Evolutionary conservation across 2,888 invertebrate genomes (phyloP).

Genomic region (Mayetiola destructor): DNA sequence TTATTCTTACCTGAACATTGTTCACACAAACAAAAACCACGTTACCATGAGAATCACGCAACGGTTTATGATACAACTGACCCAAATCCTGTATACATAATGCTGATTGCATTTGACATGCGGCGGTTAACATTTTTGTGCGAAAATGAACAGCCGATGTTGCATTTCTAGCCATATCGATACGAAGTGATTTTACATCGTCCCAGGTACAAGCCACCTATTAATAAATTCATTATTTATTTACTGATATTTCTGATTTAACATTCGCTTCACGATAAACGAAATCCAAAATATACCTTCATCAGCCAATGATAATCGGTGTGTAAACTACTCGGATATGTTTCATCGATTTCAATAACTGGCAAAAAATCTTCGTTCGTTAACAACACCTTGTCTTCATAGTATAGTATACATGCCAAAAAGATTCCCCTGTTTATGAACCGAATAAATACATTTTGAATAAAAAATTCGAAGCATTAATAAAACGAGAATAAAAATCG

Average conservation of each 20-base stretch:
- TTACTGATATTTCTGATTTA: not conserved
- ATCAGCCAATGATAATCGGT: constrained; percentile 95
- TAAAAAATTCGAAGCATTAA: not conserved
- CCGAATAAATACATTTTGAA: not conserved
- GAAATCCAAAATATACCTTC: constrained; percentile 49
- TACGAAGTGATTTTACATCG: constrained; percentile 78
- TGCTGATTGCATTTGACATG: constrained; percentile 83
- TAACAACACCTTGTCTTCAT: constrained; percentile 88
- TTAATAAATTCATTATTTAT: constrained; percentile 15
- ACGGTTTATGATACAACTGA: constrained; percentile 81
- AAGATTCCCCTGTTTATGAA: constrained; percentile 64
- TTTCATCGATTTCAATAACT: constrained; percentile 92
- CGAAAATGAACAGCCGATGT: constrained; percentile 85
- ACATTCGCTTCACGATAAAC: not conserved
- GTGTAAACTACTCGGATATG: constrained; percentile 80
- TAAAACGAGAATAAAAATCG: not conserved
- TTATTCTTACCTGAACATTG: constrained; percentile 33
- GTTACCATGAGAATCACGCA: constrained; percentile 78
- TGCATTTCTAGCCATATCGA: constrained; percentile 87
- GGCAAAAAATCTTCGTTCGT: constrained; percentile 96
- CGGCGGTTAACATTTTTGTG: constrained; percentile 80
- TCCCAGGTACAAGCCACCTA: constrained; percentile 94
- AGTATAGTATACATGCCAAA: constrained; percentile 82
- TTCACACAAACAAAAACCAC: constrained; percentile 81
- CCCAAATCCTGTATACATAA: constrained; percentile 87